phyloP scores from a whole-genome alignment of 2,888 invertebrate genomes.

The Helicoverpa assulta region DNA sequence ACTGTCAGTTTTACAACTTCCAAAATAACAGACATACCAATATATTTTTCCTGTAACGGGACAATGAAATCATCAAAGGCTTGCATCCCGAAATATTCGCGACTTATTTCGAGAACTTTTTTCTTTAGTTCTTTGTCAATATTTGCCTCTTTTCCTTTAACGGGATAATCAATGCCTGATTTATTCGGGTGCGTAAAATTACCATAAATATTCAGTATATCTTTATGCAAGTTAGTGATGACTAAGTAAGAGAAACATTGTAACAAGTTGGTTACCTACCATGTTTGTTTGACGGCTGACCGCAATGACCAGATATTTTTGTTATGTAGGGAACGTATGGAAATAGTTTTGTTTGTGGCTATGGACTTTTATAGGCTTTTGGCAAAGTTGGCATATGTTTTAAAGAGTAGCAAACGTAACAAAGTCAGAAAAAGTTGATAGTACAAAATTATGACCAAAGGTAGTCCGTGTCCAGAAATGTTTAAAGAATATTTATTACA shows the following conservation, averaged over 20 bases:
- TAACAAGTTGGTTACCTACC: slow-evolving; percentile 12
- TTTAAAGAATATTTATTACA: too few relatives aligned
- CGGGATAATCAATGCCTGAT: background rate
- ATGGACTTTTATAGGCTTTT: background rate
- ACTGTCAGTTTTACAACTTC: slow-evolving; percentile 6
- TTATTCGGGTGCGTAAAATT: background rate
- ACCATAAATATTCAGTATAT: too few relatives aligned
- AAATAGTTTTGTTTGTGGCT: slow-evolving; percentile 18
- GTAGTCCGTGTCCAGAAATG: too few relatives aligned
- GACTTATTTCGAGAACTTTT: background rate
- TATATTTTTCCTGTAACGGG: slow-evolving; percentile 32
- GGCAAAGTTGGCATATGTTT: too few relatives aligned
- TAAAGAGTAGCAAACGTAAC: too few relatives aligned
- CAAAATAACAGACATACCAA: background rate
- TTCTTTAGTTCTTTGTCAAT: background rate
- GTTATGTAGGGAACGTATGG: background rate
- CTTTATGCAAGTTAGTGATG: background rate
- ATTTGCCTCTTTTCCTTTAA: background rate
- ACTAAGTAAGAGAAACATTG: background rate
- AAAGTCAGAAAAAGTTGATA: too few relatives aligned
- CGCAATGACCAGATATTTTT: slow-evolving; percentile 2
- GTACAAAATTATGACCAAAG: too few relatives aligned
- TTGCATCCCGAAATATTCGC: slow-evolving; percentile 11
- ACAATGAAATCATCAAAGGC: slow-evolving; percentile 1
- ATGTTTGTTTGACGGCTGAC: slow-evolving; percentile 5